Conservation (phyloP, 2,113 vertebrate species). For the Delphinapterus leucas region DNA sequence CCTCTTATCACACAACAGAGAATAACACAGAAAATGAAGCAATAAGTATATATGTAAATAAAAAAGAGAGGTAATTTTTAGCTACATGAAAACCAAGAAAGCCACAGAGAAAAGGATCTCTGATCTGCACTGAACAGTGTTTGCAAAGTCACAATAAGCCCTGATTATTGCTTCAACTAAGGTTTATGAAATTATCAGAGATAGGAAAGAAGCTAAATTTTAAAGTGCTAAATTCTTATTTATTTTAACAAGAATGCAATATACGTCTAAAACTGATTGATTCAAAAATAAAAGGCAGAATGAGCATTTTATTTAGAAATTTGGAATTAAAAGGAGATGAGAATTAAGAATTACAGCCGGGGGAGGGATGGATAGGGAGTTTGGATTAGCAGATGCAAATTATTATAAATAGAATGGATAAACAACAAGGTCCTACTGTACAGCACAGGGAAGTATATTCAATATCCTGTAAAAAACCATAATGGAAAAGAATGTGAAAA, state of each 20-base stretch:
- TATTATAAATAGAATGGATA: neutral
- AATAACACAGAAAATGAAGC: neutral
- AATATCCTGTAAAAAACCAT: neutral
- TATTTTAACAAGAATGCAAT: neutral
- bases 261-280: neutral
- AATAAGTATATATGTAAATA: neutral
- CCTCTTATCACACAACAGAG: neutral
- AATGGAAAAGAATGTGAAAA: neutral
- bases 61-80: neutral
- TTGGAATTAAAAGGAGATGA: neutral
- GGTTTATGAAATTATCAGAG: neutral
- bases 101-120: neutral
- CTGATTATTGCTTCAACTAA: neutral
- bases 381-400: neutral
- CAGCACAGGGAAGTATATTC: neutral
- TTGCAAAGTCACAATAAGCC: neutral
- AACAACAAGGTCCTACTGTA: neutral
- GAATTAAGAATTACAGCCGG: neutral
- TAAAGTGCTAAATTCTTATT: neutral
- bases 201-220: neutral
- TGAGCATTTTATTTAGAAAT: neutral
- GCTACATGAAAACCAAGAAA: neutral
- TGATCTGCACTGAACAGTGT: neutral
- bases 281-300: neutral
- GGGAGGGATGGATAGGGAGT: neutral